Conservation (phyloP, 1,140 invertebrate genomes). For the Marisa cornuarietis region DNA sequence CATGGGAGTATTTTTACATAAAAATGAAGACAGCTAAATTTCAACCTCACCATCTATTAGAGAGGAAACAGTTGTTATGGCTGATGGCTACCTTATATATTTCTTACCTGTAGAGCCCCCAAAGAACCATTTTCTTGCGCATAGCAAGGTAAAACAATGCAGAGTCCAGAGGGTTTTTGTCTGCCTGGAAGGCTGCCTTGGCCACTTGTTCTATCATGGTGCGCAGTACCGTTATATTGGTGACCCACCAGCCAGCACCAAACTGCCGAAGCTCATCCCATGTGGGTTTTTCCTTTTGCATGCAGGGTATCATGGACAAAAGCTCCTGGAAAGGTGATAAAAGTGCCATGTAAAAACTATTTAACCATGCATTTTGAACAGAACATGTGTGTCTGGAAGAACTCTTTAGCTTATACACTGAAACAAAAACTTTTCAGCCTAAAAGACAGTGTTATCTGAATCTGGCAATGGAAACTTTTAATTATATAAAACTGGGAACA, state of each 20-base stretch:
- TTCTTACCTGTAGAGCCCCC: slow-evolving; percentile 87
- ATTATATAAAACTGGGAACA: too few species aligned
- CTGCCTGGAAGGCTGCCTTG: slow-evolving; percentile 87
- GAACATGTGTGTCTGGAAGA: neutral
- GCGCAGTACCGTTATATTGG: slow-evolving; percentile 84
- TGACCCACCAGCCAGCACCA: slow-evolving; percentile 96
- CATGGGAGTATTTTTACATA: too few species aligned
- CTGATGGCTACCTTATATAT: neutral
- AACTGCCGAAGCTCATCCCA: slow-evolving; percentile 94
- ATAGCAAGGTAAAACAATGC: slow-evolving; percentile 98
- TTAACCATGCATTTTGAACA: neutral
- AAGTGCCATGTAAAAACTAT: neutral
- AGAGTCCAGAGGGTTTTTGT: slow-evolving; percentile 95
- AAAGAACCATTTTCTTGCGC: slow-evolving; percentile 97
- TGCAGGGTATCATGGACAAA: slow-evolving; percentile 85
- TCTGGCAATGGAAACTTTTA: too few species aligned
- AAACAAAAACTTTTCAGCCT: too few species aligned
- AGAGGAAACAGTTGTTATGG: too few species aligned
- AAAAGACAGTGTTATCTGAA: too few species aligned
- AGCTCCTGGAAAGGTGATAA: slow-evolving; percentile 67
- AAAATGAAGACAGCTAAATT: too few species aligned
- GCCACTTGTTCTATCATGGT: slow-evolving; percentile 74
- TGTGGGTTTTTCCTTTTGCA: slow-evolving; percentile 73
- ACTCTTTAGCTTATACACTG: too few species aligned
- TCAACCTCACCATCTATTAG: too few species aligned